Evolutionary conservation across 1,140 invertebrate species (phyloP), one percentile per base, ranked within the genome.

Genomic region (Caenorhabditis remanei): DNA sequence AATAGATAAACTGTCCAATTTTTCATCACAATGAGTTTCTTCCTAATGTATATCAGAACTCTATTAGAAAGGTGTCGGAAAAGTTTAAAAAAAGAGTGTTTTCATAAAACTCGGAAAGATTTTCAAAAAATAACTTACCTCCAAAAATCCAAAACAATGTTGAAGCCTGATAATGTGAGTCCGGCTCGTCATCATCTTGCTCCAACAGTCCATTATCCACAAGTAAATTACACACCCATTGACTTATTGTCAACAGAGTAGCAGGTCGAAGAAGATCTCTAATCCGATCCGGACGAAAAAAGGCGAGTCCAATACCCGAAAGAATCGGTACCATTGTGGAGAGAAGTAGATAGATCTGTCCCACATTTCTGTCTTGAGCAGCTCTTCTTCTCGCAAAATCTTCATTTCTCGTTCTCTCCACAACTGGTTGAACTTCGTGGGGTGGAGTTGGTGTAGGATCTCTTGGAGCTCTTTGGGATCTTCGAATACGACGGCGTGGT

Each of bases 251-350:
- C 19, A 79, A 14, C 21, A 79, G 43, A 11, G 71, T 79, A 8
- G 71, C 71, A 6, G 71, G 71, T 53, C 71, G 43, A n/a, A 79
- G 46, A 11, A 79, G 46, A 50, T 79, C 71, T 79, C 71, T 41
- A 46, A 79, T 48, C 11, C 71, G 19, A 50, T 79, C 71, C 3
- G 71, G 71, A 21, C 71, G 71, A n/a, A 79, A 79, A 50, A 79
- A 79, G 11, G 71, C 71, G 2, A 79, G 41, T 50, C 71, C 71
- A 24, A 79, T 50, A 4, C 71, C 71, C 9, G 71, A 79, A 19
- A 79, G 46, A 50, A 79, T 79, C 14, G 71, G 71, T 4, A 79
- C 71, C 71, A 79, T 79, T 50, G 71, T 79, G 0, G 71, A 79
- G 8, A 79, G 14, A 50, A 79, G 46, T 46, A 79, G n/a, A 24